These are phyloP conservation scores for Ifrita kowaldi DNA, from an alignment of 2,113 vertebrate species.

Conservation along the genomic window DNA sequence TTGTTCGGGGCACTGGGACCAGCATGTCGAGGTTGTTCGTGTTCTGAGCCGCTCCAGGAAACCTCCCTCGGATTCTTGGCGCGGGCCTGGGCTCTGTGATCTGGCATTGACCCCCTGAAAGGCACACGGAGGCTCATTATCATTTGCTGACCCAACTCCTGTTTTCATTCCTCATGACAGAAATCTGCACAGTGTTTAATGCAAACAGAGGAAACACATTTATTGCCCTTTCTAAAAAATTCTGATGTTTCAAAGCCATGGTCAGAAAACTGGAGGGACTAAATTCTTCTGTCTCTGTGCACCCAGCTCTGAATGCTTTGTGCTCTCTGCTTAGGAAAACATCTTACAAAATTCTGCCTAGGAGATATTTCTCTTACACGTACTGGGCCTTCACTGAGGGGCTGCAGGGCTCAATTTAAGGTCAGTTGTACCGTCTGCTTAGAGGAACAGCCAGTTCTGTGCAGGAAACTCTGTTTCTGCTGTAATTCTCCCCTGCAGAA, in stretches of 20 bases:
- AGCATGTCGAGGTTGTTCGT: not conserved
- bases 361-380: not conserved
- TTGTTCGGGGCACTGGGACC: not conserved
- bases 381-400: not conserved
- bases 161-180: constrained; percentile 66
- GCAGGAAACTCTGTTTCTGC: not conserved
- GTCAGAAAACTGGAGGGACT: not conserved
- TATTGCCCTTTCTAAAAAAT: constrained; percentile 56
- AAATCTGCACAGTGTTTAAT: constrained; percentile 54
- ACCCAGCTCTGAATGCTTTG: not conserved
- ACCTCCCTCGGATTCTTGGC: constrained; percentile 54
- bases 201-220: constrained; percentile 57
- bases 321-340: not conserved
- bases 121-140: constrained; percentile 47
- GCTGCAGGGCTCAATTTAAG: not conserved
- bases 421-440: not conserved
- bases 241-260: constrained; percentile 9
- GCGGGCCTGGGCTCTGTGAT: not conserved
- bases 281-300: constrained; percentile 21
- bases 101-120: constrained; percentile 61
- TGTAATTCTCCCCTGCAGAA: not conserved
- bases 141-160: constrained; percentile 63
- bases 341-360: not conserved
- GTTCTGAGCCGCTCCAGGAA: constrained; percentile 30
- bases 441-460: constrained; percentile 28